phyloP scores from a whole-genome alignment of 1,140 invertebrate genomes.

The Conus betulinus region DNA sequence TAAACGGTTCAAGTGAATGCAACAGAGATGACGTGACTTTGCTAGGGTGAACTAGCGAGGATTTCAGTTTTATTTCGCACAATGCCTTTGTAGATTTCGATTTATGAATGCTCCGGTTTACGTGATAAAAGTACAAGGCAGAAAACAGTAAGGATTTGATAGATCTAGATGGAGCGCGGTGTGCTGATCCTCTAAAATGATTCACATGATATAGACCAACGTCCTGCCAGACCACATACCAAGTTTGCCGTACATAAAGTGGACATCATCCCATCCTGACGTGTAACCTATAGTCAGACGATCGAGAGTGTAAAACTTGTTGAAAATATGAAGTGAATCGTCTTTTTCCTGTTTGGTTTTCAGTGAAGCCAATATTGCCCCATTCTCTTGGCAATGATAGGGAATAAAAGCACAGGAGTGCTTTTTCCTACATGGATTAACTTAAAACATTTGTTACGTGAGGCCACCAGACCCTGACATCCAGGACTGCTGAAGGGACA shows the following conservation, averaged over 20 bases:
- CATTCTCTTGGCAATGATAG: not conserved
- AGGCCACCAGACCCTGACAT: not conserved
- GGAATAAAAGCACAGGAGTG: not conserved
- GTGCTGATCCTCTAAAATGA: not conserved
- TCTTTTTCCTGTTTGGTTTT: not conserved
- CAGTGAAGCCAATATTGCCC: not conserved
- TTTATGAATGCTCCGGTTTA: too few species aligned
- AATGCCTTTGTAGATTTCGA: not conserved
- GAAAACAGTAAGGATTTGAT: not conserved
- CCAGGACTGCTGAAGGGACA: conserved; percentile 17
- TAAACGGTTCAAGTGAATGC: not conserved
- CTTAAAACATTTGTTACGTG: not conserved
- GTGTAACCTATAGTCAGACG: not conserved
- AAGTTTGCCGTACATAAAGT: not conserved
- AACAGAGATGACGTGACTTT: not conserved
- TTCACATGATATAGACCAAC: not conserved
- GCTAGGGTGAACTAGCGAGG: too few species aligned
- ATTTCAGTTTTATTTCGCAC: not conserved
- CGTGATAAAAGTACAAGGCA: not conserved
- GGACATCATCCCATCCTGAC: not conserved
- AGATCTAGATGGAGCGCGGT: not conserved
- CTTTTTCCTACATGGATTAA: not conserved
- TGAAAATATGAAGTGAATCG: not conserved
- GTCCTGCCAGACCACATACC: not conserved
- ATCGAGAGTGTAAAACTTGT: not conserved